phyloP scores from a whole-genome alignment of 2,797 vertebrate species.

The Hippoglossus hippoglossus region DNA sequence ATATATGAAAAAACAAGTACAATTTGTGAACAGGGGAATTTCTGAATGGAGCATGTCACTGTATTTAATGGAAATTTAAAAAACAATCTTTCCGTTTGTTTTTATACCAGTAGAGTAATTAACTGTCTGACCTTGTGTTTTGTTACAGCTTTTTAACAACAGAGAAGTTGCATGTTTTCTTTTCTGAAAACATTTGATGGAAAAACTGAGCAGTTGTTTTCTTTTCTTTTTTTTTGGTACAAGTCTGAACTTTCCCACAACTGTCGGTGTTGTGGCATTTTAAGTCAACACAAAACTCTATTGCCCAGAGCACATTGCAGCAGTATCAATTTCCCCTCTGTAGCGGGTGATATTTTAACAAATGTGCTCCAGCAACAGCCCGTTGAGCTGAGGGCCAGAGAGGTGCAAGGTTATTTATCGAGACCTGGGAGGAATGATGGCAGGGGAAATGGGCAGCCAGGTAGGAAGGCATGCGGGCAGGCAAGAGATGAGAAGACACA shows the following conservation, averaged over 20 bases:
- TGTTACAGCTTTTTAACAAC: slow-evolving; percentile 27
- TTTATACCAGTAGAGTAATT: slow-evolving; percentile 25
- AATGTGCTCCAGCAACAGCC: slow-evolving; percentile 85
- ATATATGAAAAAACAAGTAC: slow-evolving; percentile 49
- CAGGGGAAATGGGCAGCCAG: slow-evolving; percentile 82
- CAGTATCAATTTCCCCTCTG: slow-evolving; percentile 89
- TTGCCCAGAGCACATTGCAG: slow-evolving; percentile 75
- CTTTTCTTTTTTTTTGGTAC: slow-evolving; percentile 7
- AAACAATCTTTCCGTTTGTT: slow-evolving; percentile 56
- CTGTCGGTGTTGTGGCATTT: slow-evolving; percentile 73
- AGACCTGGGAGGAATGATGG: slow-evolving; percentile 84
- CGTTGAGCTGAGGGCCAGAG: slow-evolving; percentile 78
- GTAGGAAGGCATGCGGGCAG: slow-evolving; percentile 68
- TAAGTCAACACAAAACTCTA: slow-evolving; percentile 67
- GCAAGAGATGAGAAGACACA: slow-evolving; percentile 69
- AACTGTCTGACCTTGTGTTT: slow-evolving; percentile 43
- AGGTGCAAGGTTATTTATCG: slow-evolving; percentile 88
- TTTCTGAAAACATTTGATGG: slow-evolving; percentile 14
- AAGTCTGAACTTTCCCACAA: slow-evolving; percentile 64
- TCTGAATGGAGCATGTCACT: slow-evolving; percentile 68
- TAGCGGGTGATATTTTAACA: slow-evolving; percentile 89
- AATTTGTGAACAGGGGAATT: slow-evolving; percentile 49
- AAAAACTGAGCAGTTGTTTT: slow-evolving; percentile 43
- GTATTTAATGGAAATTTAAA: slow-evolving; percentile 65
- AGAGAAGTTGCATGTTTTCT: slow-evolving; percentile 21